Evolutionary conservation across 2,797 vertebrate species (phyloP), one percentile per base, ranked within the genome.

Genomic region (Hylomyscus alleni): DNA sequence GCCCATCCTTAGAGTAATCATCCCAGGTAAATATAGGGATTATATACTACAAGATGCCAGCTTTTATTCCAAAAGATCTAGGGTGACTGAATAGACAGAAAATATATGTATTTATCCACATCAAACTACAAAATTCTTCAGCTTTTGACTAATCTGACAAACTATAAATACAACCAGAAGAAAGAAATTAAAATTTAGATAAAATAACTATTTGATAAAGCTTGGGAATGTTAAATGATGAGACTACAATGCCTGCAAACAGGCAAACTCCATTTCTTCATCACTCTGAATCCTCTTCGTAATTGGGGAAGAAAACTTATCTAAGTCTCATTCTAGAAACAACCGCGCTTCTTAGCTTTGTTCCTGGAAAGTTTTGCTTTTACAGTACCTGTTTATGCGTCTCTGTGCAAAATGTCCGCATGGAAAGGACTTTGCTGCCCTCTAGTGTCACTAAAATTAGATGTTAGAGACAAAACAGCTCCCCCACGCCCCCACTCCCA

Each of bases 371-470:
- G 54, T 31, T n/a, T 78, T 62, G 6, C 17, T 86, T 81, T 78
- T 90, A 72, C 91, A 37, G 0, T 91, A 4, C 47, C 12, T 10
- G 85, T 24, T 34, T 34, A 24, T 31, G 69, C 50, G 6, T 87
- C n/a, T 40, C 26, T 40, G 52, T 6, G 24, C 20, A 65, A 54
- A 54, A 73, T 31, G 31, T 52, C 17, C 78, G 26, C 2, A 82
- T 98, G 75, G 93, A 96, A 99, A 99, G 99, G 98, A 98, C 99
- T 99, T 99, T 99, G 99, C 98, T 99, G 99, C 99, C 99, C 99
- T 99, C 99, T 99, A 98, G 98, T 98, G 98, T 98, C 92, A 34
- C 67, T 95, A 82, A 90, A 94, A 96, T 84, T 58, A 85, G 69
- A 96, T 82, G 40, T 76, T 82, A 75, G 24, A 19, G 54, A 17